Conservation (phyloP, 2,797 vertebrate genomes). For the Gadopsis bispinosus region DNA sequence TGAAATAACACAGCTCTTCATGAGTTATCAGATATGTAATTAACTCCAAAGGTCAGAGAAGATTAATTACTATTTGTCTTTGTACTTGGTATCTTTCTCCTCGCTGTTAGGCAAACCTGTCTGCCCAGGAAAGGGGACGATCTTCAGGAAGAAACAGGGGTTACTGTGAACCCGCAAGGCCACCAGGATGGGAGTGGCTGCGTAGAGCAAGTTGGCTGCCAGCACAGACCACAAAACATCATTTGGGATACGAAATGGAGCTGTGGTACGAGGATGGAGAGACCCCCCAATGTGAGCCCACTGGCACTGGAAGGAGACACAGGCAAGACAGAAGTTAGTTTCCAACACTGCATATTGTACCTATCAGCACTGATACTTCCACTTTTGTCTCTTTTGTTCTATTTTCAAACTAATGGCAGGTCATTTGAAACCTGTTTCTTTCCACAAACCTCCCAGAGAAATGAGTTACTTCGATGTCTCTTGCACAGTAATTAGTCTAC, state of each 20-base stretch:
- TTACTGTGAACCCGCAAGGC: conserved; percentile 84
- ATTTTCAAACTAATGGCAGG: conserved; percentile 3
- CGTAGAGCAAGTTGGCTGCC: conserved; percentile 84
- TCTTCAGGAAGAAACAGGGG: conserved; percentile 88
- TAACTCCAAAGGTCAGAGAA: conserved; percentile 34
- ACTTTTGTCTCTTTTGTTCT: neutral
- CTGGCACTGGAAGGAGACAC: conserved; percentile 86
- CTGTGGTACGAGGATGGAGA: conserved; percentile 87
- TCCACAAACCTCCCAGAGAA: conserved; percentile 13
- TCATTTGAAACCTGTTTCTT: conserved; percentile 21
- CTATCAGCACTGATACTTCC: neutral
- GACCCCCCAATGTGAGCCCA: conserved; percentile 90
- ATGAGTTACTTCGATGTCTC: conserved; percentile 12
- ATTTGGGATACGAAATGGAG: conserved; percentile 88
- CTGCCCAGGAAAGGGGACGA: conserved; percentile 56
- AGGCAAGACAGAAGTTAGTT: conserved; percentile 15
- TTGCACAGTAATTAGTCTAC: conserved; percentile 40
- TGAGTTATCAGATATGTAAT: conserved; percentile 43
- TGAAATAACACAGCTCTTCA: conserved; percentile 46
- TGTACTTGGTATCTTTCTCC: conserved; percentile 86
- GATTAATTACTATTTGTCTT: conserved; percentile 69
- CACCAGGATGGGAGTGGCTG: conserved; percentile 84
- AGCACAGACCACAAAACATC: conserved; percentile 83
- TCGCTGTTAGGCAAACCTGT: conserved; percentile 72
- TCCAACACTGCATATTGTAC: neutral